These are phyloP conservation scores for Macrosoma leucophasiata DNA, from an alignment of 2,888 invertebrate species.

Conservation along the genomic window DNA sequence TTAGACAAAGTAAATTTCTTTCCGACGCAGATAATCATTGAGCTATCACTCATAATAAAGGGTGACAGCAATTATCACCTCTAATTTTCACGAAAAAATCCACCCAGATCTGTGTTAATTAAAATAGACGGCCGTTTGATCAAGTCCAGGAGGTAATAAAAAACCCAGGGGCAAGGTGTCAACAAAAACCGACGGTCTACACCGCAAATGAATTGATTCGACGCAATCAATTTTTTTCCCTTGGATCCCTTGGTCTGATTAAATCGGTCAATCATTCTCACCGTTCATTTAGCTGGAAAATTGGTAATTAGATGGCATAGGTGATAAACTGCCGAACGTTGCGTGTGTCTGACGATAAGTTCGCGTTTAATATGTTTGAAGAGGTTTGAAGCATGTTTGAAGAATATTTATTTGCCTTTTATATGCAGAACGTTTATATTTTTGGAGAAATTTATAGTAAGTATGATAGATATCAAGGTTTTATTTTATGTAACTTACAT, in stretches of 20 bases:
- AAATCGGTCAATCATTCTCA: slow-evolving; percentile 69
- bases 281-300: slow-evolving; percentile 70
- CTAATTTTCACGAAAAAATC: slow-evolving; percentile 27
- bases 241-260: slow-evolving; percentile 46
- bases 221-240: slow-evolving; percentile 64
- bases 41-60: slow-evolving; percentile 20
- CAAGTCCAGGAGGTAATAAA: slow-evolving; percentile 31
- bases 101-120: slow-evolving; percentile 35
- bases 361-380: too few relatives aligned
- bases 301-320: slow-evolving; percentile 65
- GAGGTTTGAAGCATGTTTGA: too few relatives aligned
- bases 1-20: too few relatives aligned
- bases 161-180: slow-evolving; percentile 45
- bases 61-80: slow-evolving; percentile 29
- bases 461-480: too few relatives aligned
- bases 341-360: slow-evolving; percentile 18
- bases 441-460: too few relatives aligned
- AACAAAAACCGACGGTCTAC: slow-evolving; percentile 51
- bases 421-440: too few relatives aligned
- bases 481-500: too few relatives aligned
- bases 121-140: slow-evolving; percentile 36
- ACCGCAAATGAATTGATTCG: slow-evolving; percentile 65
- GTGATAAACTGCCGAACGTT: slow-evolving; percentile 45
- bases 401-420: too few relatives aligned
- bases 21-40: too few relatives aligned